Evolutionary conservation across 2,113 vertebrate genomes (phyloP).

Genomic region (Okapia johnstoni): DNA sequence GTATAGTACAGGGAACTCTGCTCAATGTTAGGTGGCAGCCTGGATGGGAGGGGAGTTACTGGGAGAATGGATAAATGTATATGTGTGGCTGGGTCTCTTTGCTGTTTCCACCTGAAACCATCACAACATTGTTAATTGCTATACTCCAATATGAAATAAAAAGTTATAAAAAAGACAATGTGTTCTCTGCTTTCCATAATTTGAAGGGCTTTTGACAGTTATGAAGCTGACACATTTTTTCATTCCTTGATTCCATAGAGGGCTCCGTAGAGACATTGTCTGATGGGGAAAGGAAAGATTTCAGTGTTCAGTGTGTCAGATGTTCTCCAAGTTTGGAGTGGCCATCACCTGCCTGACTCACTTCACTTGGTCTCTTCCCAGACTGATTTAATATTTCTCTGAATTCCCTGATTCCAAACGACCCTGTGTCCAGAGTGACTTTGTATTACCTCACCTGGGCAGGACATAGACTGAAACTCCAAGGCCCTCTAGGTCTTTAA

Average conservation of each 20-base stretch:
- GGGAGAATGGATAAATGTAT: not conserved
- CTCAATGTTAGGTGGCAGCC: not conserved
- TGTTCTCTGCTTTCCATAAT: not conserved
- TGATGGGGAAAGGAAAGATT: not conserved
- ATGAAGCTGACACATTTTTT: not conserved
- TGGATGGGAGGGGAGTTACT: not conserved
- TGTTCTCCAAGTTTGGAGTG: not conserved
- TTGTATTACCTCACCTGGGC: not conserved
- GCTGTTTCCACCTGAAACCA: not conserved
- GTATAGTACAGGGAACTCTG: not conserved
- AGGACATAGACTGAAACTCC: not conserved
- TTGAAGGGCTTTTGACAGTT: not conserved
- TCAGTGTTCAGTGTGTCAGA: not conserved
- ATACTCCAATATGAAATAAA: not conserved
- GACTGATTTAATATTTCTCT: not conserved
- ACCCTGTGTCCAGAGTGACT: not conserved
- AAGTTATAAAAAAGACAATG: not conserved
- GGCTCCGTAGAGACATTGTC: not conserved
- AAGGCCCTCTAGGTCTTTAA: not conserved
- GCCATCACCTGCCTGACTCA: not conserved
- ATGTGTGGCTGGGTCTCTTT: not conserved
- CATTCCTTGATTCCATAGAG: not conserved
- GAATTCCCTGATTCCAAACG: not conserved
- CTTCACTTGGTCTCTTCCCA: not conserved
- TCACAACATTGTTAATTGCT: not conserved